Percentiles rank a stretch among this genome's conserved stretches.
Conservation (phyloP, 2,797 vertebrate genomes). For the Lacerta agilis region DNA sequence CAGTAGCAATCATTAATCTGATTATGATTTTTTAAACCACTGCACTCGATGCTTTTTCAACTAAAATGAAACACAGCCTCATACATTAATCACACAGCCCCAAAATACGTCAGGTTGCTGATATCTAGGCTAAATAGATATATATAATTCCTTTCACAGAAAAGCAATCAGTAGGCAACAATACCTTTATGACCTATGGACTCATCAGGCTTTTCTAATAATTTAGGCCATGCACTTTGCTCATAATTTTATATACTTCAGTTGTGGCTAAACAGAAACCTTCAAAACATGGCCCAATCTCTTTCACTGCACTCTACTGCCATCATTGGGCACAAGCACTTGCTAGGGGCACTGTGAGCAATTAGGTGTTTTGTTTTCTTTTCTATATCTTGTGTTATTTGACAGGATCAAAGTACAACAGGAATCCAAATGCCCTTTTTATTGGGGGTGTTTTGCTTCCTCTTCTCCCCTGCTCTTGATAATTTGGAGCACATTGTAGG, state of each 20-base stretch:
- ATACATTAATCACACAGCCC: conserved; percentile 32
- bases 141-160: background rate
- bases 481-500: background rate
- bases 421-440: background rate
- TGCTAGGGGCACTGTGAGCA: background rate
- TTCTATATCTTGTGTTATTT: background rate
- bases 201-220: background rate
- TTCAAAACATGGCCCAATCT: background rate
- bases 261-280: background rate
- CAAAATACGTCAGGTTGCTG: conserved; percentile 19
- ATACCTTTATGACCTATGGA: background rate
- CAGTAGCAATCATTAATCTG: background rate
- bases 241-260: background rate
- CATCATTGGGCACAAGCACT: background rate
- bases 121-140: background rate
- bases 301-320: background rate
- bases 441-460: background rate
- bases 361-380: background rate
- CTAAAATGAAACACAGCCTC: background rate
- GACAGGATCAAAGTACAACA: background rate
- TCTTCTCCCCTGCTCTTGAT: background rate
- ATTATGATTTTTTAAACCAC: background rate
- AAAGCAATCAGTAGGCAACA: background rate
- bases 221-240: background rate
- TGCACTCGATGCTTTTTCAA: background rate